Evolutionary conservation across 2,888 invertebrate genomes (phyloP), one percentile per base, ranked within the genome.

Genomic region (Protula sp.): DNA sequence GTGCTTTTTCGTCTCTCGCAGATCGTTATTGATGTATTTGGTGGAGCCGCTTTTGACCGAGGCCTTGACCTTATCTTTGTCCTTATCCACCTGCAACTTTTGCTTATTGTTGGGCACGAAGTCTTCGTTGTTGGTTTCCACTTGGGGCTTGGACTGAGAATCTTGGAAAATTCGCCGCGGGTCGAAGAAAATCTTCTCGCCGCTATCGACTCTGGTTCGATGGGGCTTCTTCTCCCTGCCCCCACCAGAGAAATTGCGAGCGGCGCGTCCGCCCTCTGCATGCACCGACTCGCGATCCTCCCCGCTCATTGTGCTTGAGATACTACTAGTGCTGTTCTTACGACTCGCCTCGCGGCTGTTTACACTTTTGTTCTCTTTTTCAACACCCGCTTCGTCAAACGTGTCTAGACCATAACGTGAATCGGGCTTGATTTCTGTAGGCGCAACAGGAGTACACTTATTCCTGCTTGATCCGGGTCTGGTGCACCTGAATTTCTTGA

Each of bases 351-450:
- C 24, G 5, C 50, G 5, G 24, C 50, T 50, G 24, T 4, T 22
- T 14, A 19, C 38, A 5, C 9, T 22, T 9, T 22, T 9, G 5
- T n/a, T 19, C 9, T 9, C 50, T 26, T 22, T 22, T 9, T 5
- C 14, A 9, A 26, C 5, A 24, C 50, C 24, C 4, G 50, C 5
- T 5, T 50, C 9, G 24, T 50, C 50, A 50, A 50, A 50, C 24
- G 50, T 50, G 50, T 50, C 50, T 5, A 50, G 50, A 22, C 50
- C 50, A 50, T 50, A 50, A 19, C 50, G 50, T 50, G 50, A 50
- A 50, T 50, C 50, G 4, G 50, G 50, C 19, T 24, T 50, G 5
- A 50, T 50, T n/a, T 9, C 50, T 22, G 50, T 5, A 19, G 50
- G 50, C 24, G 14, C 50, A 19, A 50, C 24, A 19, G 50, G 24